phyloP scores from a whole-genome alignment of 2,113 vertebrate species.

The Macquaria ambigua region DNA sequence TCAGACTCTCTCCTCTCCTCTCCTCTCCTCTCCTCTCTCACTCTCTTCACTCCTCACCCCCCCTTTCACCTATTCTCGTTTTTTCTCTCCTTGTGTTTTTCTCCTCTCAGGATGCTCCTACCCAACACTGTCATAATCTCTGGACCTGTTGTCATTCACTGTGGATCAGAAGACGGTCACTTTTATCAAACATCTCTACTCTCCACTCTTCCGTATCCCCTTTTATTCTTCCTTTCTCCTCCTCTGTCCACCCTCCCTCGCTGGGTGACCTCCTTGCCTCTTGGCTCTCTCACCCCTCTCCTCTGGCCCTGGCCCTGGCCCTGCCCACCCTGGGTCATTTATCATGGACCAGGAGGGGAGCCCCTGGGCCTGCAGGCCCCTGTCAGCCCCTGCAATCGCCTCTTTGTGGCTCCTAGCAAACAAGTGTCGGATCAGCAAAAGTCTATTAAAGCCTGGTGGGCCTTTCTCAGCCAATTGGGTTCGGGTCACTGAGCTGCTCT shows the following conservation, averaged over 20 bases:
- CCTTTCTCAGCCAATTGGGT: constrained; percentile 99
- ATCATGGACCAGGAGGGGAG: constrained; percentile 96
- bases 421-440: constrained; percentile 99
- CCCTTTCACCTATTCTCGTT: background rate
- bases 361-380: constrained; percentile 91
- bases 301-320: constrained; percentile 66
- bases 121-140: constrained; percentile 9
- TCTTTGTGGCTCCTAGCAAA: constrained; percentile 99
- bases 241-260: constrained; percentile 45
- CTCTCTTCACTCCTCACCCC: background rate
- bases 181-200: constrained; percentile 57
- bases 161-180: background rate
- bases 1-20: constrained; percentile 1
- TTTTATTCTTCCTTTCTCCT: constrained; percentile 39
- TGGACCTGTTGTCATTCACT: constrained; percentile 26
- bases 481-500: constrained; percentile 99
- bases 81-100: background rate
- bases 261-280: constrained; percentile 57
- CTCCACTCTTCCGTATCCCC: background rate
- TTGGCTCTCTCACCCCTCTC: constrained; percentile 63
- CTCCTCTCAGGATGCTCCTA: constrained; percentile 3
- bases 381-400: constrained; percentile 95
- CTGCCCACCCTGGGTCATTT: constrained; percentile 91
- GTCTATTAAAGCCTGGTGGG: constrained; percentile 99
- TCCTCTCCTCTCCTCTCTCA: background rate